A percentile compares a stretch with the other conserved stretches of the same genome.
Conservation (phyloP, 2,888 invertebrate genomes). For the Athalia circularis region DNA sequence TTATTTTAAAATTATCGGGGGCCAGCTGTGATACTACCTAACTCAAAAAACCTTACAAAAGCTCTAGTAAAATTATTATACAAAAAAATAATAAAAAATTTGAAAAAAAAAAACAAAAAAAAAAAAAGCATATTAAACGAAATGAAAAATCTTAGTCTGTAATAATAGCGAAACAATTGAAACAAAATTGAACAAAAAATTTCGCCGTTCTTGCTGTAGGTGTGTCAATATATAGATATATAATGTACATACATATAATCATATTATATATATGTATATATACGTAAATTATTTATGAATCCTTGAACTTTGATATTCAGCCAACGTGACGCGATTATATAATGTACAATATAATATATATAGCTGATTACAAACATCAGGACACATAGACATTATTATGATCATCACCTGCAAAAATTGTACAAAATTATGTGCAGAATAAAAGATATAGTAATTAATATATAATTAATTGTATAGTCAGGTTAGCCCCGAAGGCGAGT, state of each 20-base stretch:
- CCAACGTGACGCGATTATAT: too few species aligned
- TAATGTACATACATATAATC: constrained; percentile 8
- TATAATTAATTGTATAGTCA: background rate
- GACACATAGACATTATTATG: too few species aligned
- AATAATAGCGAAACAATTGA: background rate
- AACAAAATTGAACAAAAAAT: background rate
- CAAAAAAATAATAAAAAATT: constrained; percentile 50
- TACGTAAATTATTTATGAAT: background rate
- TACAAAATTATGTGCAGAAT: too few species aligned
- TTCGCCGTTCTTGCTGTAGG: constrained; percentile 28
- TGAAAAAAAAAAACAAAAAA: constrained; percentile 56
- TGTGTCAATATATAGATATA: constrained; percentile 17
- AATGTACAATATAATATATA: too few species aligned
- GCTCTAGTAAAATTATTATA: constrained; percentile 59
- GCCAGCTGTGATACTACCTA: constrained; percentile 71
- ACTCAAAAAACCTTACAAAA: constrained; percentile 56
- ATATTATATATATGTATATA: background rate
- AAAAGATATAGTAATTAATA: too few species aligned
- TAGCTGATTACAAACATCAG: too few species aligned
- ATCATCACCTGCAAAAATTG: too few species aligned
- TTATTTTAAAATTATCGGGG: constrained; percentile 64
- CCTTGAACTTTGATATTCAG: background rate
- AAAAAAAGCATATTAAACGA: constrained; percentile 57
- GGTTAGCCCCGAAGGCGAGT: background rate
- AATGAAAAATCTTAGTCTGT: constrained; percentile 19